Percentiles rank a stretch among this genome's conserved stretches.
Conservation (phyloP, 2,113 vertebrate genomes). For the Philantomba maxwellii region DNA sequence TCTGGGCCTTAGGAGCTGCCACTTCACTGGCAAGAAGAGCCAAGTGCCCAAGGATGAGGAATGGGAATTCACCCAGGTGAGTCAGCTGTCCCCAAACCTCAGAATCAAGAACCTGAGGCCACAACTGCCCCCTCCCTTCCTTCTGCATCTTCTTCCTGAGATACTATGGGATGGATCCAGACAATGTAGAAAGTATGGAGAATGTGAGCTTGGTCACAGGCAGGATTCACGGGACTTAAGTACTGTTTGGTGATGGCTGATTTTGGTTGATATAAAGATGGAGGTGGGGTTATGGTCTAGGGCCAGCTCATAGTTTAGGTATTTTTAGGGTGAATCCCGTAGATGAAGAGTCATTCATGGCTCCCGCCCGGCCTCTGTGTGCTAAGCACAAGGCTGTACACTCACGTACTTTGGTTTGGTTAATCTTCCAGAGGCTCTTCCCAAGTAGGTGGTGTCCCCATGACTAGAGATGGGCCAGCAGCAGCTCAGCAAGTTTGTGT, state of each 20-base stretch:
- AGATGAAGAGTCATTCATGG: background rate
- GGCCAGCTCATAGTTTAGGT: background rate
- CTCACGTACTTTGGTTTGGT: too few relatives aligned
- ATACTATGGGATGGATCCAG: background rate
- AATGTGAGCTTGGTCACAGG: background rate
- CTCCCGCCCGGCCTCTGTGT: background rate
- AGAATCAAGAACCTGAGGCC: background rate
- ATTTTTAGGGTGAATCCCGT: background rate
- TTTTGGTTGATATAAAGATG: background rate
- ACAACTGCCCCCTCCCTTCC: background rate
- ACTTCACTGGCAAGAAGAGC: slow-evolving; percentile 83
- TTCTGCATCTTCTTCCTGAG: background rate
- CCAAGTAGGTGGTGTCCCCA: background rate
- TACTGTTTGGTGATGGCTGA: background rate
- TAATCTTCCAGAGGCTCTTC: background rate
- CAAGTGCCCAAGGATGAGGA: slow-evolving; percentile 82
- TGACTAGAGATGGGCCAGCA: background rate
- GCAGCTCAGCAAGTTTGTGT: background rate
- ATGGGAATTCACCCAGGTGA: slow-evolving; percentile 90
- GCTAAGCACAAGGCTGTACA: background rate
- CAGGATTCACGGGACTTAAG: background rate
- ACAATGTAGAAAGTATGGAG: background rate
- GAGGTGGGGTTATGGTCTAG: background rate
- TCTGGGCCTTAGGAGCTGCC: slow-evolving; percentile 83
- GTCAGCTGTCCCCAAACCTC: background rate